Base-by-base conservation (phyloP, 2,888 invertebrate genomes). In the Stratiomys singularior region DNA sequence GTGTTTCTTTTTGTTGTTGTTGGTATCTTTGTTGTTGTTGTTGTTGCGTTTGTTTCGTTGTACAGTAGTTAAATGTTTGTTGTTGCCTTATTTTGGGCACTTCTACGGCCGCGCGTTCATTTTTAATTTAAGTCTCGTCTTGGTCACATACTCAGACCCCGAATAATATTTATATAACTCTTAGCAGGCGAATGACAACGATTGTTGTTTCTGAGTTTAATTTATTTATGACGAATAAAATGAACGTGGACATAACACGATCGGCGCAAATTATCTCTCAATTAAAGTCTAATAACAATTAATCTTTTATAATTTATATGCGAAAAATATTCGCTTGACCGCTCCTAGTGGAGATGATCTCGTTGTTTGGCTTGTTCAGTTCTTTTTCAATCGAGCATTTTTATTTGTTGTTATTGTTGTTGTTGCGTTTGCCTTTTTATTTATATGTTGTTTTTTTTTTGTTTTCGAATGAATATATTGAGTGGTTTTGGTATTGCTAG, bases 221-320 rank as follows among this genome's bases (percentile, higher is more conserved):
- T 69, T 47, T 69, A 69, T 47, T 46, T 74, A 60, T 58, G 71
- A 72, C 52, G 52, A 25, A 72, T 25, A 52, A 72, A 30, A 58
- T 37, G 74, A 44, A 60, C 74, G 74, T 74, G 58, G 74, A 28
- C 74, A 74, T 74, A 74, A 74, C 74, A 74, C 74, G 74, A 74
- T 74, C 74, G 23, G 74, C 74, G 74, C 74, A 74, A 74, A 74
- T 74, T 74, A 74, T 74, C 74, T 80, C 81, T 78, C 81, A 82
- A 82, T 82, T 81, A 82, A 82, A 82, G 81, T 81, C 81, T 81
- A 82, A 82, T 82, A 82, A 82, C 81, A 82, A 82, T 82, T 82
- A 82, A 82, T 82, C 81, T 82, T 81, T 66, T 77, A 80, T 80
- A 80, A 81, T 81, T 81, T 81, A 81, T 80, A 79, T 80, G 80